These are phyloP conservation scores for Chlorospingus flavigularis DNA, from an alignment of 2,797 vertebrate genomes.

Conservation along the genomic window DNA sequence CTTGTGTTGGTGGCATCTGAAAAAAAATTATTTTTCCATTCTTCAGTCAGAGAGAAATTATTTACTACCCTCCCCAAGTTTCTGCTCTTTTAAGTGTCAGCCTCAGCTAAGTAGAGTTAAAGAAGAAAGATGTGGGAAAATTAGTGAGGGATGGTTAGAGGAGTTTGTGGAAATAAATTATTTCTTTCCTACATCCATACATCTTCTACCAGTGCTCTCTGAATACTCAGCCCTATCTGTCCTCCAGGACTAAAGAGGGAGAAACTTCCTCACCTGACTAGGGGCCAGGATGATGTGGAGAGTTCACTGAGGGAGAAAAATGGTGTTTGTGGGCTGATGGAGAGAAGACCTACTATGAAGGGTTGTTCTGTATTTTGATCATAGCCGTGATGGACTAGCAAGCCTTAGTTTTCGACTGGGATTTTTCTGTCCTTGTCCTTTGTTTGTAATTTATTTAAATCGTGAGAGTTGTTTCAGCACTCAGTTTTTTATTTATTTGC, in stretches of 20 bases:
- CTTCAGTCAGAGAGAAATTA: background rate
- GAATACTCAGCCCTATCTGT: background rate
- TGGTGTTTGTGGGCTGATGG: background rate
- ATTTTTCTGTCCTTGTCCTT: background rate
- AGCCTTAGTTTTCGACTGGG: background rate
- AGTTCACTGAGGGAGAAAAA: background rate
- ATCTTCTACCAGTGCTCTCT: background rate
- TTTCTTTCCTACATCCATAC: background rate
- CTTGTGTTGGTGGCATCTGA: background rate
- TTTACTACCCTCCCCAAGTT: background rate
- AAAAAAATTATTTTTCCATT: background rate
- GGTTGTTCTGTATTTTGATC: background rate
- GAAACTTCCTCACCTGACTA: background rate
- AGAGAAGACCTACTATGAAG: background rate
- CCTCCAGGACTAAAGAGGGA: background rate
- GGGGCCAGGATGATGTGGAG: background rate
- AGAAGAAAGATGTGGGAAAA: background rate
- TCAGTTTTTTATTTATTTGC: background rate
- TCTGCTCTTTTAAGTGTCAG: background rate
- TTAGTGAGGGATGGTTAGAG: background rate
- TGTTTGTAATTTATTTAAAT: background rate
- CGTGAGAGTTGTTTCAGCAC: background rate
- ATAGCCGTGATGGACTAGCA: background rate
- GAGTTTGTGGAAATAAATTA: background rate
- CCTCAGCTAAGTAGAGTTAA: background rate